Evolutionary conservation across 2,888 invertebrate species (phyloP).

Genomic region (Aricia artaxerxes): DNA sequence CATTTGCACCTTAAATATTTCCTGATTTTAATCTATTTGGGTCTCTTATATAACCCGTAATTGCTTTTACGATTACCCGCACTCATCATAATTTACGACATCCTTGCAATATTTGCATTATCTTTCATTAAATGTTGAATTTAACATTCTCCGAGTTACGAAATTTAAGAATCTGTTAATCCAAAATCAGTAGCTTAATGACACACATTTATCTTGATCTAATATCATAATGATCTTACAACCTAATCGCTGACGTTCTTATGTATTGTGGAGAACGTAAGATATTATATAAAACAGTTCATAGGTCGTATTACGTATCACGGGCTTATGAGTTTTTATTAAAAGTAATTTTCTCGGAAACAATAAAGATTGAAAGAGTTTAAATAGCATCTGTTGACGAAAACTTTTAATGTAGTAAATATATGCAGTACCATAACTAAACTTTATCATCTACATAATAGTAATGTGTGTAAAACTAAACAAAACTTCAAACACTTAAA

Average conservation of each 20-base stretch:
- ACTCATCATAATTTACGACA: constrained; percentile 10
- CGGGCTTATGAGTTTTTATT: neutral
- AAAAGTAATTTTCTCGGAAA: neutral
- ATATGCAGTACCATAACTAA: neutral
- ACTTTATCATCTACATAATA: neutral
- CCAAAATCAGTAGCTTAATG: constrained; percentile 8
- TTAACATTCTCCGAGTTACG: neutral
- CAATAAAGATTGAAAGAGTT: neutral
- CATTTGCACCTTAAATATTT: constrained; percentile 52
- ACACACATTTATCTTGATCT: constrained; percentile 6
- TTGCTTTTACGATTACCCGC: neutral
- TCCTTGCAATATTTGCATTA: constrained; percentile 5
- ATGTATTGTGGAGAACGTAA: neutral
- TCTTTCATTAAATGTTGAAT: neutral
- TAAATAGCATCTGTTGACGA: neutral
- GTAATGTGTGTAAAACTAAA: neutral
- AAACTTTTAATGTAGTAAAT: neutral
- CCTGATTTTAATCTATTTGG: constrained; percentile 48
- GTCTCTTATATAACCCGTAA: constrained; percentile 32
- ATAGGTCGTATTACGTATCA: constrained; percentile 27
- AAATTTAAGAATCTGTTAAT: constrained; percentile 1
- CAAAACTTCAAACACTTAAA: neutral
- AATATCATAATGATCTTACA: constrained; percentile 5
- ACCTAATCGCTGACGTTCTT: constrained; percentile 11
- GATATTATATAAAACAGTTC: constrained; percentile 25